Base-by-base conservation (phyloP, 2,888 invertebrate genomes). In the Caenorhabditis doughertyi region DNA sequence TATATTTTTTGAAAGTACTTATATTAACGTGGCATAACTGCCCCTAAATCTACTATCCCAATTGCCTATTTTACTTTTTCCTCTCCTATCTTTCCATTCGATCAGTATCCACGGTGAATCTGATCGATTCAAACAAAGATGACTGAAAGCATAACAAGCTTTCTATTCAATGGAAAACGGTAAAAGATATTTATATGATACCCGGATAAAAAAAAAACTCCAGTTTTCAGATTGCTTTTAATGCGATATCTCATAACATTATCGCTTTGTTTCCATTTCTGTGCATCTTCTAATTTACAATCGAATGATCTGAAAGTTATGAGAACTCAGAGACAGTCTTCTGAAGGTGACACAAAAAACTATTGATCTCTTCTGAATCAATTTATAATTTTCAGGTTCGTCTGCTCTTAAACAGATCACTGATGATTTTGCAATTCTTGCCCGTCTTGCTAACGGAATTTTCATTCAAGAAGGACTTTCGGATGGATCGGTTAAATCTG, bases 391-490 rank as follows among this genome's bases (percentile, higher is more conserved):
- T 67, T 13, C 39, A 67, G 67, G 21, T 23, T 49, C 51, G 1
- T 67, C 67, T 11, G 32, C 67, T 16, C 35, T 67, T 9, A 16
- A 21, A 3, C 67, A 53, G 39, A 39, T 53, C 7, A 21, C 53
- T 16, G 29, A 67, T 25, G 51, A 67, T 32, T 53, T 67, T 16
- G 51, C 67, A 5, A 39, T 67, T 23, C 51, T 67, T 21, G 67
- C 67, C 8, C 67, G 67, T 51, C 35, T 67, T 29, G 51, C 53
- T 23, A 67, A 67, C 11, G 51, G 51, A 51, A 67, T 67, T 11
- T 32, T 39, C 21, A 35, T 67, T n/a, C 67, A 53, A n/a, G 39
- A 53, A 21, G 35, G 25, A 23, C 47, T 67, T 29, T 53, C 67
- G 3, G 23, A 51, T 35, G 51, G 51, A 13, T 23, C 39, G 3